Conservation (phyloP, 2,888 invertebrate species). For the Napeogenes sylphis region DNA sequence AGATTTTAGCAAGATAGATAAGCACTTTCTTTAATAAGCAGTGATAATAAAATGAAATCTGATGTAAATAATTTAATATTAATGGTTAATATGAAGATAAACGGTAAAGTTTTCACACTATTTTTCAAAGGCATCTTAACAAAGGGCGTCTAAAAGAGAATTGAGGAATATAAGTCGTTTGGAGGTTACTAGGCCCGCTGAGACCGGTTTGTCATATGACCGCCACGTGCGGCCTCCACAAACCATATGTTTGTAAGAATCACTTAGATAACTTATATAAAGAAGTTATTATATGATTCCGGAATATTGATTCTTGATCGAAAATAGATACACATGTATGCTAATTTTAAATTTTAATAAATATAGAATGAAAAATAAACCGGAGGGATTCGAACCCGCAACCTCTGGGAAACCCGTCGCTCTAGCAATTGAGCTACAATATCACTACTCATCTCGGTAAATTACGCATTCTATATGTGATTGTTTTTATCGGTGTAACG, state of each 20-base stretch:
- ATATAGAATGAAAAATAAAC: no score
- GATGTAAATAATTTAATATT: no score
- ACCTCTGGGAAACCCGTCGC: no score
- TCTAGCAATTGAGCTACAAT: no score
- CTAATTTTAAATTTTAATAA: no score
- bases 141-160: constrained; percentile 51
- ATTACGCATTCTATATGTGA: not conserved
- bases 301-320: no score
- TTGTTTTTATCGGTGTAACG: not conserved
- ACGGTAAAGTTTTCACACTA: constrained; percentile 34
- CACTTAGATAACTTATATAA: constrained; percentile 11
- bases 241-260: constrained; percentile 26
- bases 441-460: no score
- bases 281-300: not conserved
- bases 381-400: no score
- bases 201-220: constrained; percentile 76
- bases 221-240: constrained; percentile 71
- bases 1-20: constrained; percentile 6
- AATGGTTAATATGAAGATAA: not conserved
- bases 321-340: no score
- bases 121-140: constrained; percentile 36
- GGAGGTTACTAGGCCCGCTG: constrained; percentile 73
- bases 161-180: constrained; percentile 65
- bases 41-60: no score
- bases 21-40: no score